Evolutionary conservation across 2,888 invertebrate species (phyloP).

Genomic region (Cynaeus angustus): DNA sequence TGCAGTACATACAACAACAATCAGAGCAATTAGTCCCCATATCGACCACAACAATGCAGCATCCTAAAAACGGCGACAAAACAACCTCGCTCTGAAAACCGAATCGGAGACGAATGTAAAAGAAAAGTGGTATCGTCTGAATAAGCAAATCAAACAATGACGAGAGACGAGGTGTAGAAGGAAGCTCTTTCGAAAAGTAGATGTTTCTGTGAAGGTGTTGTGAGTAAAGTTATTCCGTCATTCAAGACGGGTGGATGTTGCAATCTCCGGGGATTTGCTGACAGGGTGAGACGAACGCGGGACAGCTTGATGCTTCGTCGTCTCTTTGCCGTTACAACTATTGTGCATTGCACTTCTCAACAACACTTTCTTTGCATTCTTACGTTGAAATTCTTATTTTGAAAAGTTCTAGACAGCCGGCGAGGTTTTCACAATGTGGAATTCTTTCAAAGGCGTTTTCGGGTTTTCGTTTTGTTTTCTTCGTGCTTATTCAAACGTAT

Average conservation of each 20-base stretch:
- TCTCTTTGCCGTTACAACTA: constrained; percentile 52
- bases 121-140: constrained; percentile 59
- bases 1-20: constrained; percentile 60
- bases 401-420: constrained; percentile 35
- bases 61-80: constrained; percentile 26
- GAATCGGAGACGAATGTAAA: constrained; percentile 52
- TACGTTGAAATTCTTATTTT: constrained; percentile 28
- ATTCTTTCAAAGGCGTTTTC: not conserved
- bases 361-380: constrained; percentile 44
- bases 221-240: constrained; percentile 67
- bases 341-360: constrained; percentile 49
- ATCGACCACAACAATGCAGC: constrained; percentile 50
- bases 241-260: constrained; percentile 66
- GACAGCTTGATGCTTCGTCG: constrained; percentile 62
- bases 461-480: not conserved
- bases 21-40: constrained; percentile 61
- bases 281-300: constrained; percentile 66
- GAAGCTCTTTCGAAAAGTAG: constrained; percentile 61
- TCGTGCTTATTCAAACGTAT: too few species aligned
- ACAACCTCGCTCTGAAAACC: constrained; percentile 39
- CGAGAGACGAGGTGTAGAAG: constrained; percentile 57
- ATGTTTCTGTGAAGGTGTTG: constrained; percentile 62
- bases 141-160: constrained; percentile 66
- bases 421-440: not conserved
- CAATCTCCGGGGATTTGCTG: constrained; percentile 62